Evolutionary conservation across 2,113 vertebrate species (phyloP).

Genomic region (Gasterosteus aculeatus): DNA sequence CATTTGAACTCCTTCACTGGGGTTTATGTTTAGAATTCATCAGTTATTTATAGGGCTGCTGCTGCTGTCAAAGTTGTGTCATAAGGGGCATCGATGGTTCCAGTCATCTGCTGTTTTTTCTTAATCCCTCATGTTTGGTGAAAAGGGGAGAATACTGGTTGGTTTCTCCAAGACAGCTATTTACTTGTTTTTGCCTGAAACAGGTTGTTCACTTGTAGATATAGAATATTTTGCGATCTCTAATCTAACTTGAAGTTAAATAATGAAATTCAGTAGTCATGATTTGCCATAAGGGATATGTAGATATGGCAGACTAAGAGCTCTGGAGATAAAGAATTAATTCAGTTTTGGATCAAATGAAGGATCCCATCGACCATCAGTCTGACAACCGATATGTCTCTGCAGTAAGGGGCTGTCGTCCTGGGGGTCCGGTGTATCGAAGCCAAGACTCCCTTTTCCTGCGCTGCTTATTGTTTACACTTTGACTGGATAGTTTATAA

Average conservation of each 20-base stretch:
- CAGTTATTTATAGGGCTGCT: background rate
- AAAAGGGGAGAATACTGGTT: background rate
- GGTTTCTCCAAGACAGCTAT: background rate
- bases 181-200: background rate
- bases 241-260: background rate
- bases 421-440: background rate
- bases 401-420: background rate
- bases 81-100: background rate
- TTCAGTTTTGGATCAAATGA: background rate
- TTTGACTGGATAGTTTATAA: background rate
- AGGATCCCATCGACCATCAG: background rate
- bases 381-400: background rate
- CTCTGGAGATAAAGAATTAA: background rate
- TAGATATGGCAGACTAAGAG: background rate
- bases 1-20: background rate
- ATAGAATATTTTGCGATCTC: background rate
- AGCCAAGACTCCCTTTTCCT: background rate
- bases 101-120: background rate
- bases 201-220: background rate
- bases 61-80: background rate
- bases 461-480: too few relatives aligned
- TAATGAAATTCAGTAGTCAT: background rate
- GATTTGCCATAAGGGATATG: background rate
- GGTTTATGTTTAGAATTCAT: background rate
- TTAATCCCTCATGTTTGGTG: background rate